These are phyloP conservation scores for Uria aalge DNA, from an alignment of 2,113 vertebrate species.

Conservation along the genomic window DNA sequence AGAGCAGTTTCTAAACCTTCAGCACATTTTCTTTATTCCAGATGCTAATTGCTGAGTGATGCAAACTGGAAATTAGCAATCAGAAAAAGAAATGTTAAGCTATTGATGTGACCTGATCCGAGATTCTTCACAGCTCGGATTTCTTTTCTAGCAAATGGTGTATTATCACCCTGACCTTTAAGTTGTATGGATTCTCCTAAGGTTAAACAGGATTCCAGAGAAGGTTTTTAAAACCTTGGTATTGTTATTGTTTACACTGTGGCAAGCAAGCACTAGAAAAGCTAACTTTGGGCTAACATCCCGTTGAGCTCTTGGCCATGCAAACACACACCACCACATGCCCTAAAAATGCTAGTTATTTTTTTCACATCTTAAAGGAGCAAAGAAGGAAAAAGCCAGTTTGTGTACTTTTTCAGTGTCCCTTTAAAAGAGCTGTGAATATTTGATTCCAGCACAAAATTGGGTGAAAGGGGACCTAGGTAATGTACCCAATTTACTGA, in stretches of 20 bases:
- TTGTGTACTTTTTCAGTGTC: background rate
- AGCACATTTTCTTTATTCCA: background rate
- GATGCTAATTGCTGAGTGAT: background rate
- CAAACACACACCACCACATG: background rate
- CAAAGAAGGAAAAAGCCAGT: background rate
- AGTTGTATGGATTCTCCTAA: background rate
- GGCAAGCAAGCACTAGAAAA: background rate
- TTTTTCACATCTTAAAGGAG: background rate
- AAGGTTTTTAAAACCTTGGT: background rate
- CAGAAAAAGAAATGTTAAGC: background rate
- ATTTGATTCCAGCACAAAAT: background rate
- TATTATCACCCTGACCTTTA: rapidly evolving
- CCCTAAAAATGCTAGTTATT: rapidly evolving
- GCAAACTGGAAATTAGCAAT: background rate
- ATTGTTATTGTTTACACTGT: background rate
- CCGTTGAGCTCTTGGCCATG: rapidly evolving
- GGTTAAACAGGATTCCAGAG: background rate
- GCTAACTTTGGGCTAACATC: background rate
- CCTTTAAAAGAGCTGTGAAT: background rate
- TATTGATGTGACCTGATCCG: rapidly evolving
- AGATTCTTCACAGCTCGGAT: background rate
- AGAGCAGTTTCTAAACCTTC: background rate
- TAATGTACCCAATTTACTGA: background rate
- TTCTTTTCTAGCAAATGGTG: background rate
- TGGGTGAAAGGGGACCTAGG: background rate